phyloP scores from a whole-genome alignment of 2,888 invertebrate genomes.

The Pristionchus exspectatus region DNA sequence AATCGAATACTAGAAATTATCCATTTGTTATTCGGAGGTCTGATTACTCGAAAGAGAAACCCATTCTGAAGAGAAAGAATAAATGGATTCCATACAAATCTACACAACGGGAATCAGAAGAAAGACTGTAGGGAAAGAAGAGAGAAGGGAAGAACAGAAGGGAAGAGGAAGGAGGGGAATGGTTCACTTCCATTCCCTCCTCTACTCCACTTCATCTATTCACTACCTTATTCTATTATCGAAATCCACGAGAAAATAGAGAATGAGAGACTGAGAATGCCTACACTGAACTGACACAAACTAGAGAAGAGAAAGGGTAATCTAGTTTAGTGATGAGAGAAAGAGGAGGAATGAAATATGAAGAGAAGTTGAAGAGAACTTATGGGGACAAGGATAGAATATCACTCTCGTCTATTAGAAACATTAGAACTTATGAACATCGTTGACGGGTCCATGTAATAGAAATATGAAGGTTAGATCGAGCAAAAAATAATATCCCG shows the following conservation, averaged over 20 bases:
- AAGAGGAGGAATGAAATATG: not conserved
- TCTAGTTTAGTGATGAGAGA: not conserved
- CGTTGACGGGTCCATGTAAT: no score
- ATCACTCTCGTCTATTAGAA: not conserved
- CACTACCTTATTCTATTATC: constrained; percentile 41
- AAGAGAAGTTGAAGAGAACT: not conserved
- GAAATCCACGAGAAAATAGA: not conserved
- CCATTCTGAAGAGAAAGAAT: not conserved
- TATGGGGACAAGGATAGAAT: not conserved
- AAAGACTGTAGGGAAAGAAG: not conserved
- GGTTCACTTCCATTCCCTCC: constrained; percentile 19
- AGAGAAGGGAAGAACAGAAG: not conserved
- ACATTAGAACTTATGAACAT: not conserved
- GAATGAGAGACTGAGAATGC: not conserved
- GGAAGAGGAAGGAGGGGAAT: not conserved
- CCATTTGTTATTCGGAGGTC: not conserved
- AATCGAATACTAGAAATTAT: constrained; percentile 14
- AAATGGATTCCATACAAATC: not conserved
- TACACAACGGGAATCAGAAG: not conserved
- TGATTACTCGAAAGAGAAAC: not conserved
- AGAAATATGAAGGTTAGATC: not conserved
- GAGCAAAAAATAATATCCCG: not conserved
- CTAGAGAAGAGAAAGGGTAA: not conserved
- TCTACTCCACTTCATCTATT: not conserved
- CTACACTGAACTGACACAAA: not conserved